Conservation (phyloP, 2,113 vertebrate genomes). For the Castor canadensis region DNA sequence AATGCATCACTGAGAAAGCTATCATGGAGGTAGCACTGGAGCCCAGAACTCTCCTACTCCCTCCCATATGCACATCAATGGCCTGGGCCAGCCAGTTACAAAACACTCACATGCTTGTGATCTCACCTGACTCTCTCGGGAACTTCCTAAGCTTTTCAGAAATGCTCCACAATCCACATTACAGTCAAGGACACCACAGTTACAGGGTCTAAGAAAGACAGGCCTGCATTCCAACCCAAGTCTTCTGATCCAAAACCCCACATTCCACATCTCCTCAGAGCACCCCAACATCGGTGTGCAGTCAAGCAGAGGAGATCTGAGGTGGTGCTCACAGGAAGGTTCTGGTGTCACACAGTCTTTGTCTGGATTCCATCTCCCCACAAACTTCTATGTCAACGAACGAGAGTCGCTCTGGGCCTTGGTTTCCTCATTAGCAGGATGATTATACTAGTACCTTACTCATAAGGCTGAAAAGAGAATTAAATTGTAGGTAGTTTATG, state of each 20-base stretch:
- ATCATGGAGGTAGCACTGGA: not conserved
- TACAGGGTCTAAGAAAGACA: not conserved
- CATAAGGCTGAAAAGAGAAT: not conserved
- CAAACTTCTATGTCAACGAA: too few relatives aligned
- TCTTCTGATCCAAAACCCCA: not conserved
- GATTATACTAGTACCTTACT: not conserved
- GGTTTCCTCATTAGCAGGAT: not conserved
- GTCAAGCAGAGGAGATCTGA: not conserved
- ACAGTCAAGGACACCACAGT: not conserved
- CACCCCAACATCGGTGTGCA: not conserved
- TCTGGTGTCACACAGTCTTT: not conserved
- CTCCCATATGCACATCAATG: not conserved
- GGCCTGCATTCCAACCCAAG: not conserved
- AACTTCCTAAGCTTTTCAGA: not conserved
- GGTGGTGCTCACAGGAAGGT: too few relatives aligned
- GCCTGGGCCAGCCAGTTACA: not conserved
- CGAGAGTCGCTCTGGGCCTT: not conserved
- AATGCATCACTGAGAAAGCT: not conserved
- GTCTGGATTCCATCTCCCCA: not conserved
- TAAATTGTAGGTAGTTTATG: not conserved
- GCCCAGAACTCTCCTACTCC: not conserved
- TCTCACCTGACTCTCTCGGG: not conserved
- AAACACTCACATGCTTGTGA: not conserved
- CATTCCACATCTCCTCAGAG: rapidly evolving
- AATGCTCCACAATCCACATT: not conserved